These are phyloP conservation scores for Sparidentex hasta DNA, from an alignment of 2,797 vertebrate species.

Conservation along the genomic window DNA sequence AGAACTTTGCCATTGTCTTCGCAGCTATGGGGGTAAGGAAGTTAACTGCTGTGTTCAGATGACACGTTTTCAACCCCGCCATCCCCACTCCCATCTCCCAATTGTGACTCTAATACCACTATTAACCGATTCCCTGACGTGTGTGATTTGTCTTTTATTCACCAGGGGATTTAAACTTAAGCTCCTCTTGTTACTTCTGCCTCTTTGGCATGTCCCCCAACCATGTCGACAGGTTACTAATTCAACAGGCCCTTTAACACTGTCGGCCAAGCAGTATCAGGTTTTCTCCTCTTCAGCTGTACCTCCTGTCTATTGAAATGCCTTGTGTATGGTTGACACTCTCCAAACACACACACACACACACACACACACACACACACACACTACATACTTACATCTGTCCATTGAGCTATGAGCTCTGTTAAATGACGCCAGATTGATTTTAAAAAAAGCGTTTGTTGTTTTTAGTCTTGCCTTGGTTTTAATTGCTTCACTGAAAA, in stretches of 20 bases:
- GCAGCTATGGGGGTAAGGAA: constrained; percentile 87
- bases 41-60: constrained; percentile 24
- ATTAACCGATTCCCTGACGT: constrained; percentile 73
- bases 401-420: background rate
- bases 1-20: constrained; percentile 90
- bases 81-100: constrained; percentile 2
- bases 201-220: constrained; percentile 71
- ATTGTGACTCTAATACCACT: constrained; percentile 72
- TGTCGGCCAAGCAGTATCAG: constrained; percentile 63
- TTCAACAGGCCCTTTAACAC: constrained; percentile 72
- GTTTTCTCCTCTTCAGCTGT: constrained; percentile 74
- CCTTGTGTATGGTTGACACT: constrained; percentile 63
- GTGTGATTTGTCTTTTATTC: constrained; percentile 68
- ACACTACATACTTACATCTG: too few species aligned
- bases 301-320: constrained; percentile 57
- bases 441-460: background rate
- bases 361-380: constrained; percentile 20
- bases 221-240: constrained; percentile 72
- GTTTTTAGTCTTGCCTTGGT: too few species aligned
- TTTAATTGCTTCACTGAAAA: too few species aligned
- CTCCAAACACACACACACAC: constrained; percentile 33
- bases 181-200: constrained; percentile 80
- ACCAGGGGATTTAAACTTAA: constrained; percentile 82
- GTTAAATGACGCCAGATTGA: background rate
- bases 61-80: constrained; percentile 9